Conservation (phyloP, 2,888 invertebrate species). For the Colletes collaris region DNA sequence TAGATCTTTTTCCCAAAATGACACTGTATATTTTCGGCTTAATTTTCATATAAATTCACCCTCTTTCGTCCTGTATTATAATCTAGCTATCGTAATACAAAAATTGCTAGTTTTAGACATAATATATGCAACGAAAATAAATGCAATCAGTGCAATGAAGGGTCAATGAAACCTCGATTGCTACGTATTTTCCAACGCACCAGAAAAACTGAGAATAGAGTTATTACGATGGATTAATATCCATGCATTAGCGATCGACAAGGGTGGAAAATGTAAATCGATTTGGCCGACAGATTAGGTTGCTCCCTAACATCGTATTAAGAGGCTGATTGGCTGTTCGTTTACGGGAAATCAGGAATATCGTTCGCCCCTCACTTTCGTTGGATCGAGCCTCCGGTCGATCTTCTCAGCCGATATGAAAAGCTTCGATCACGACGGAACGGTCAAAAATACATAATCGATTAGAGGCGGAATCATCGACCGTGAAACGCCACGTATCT, state of each 20-base stretch:
- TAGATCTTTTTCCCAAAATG: no score
- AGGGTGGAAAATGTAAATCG: conserved; percentile 33
- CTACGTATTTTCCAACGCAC: no score
- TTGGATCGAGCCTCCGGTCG: conserved; percentile 12
- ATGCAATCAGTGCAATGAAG: no score
- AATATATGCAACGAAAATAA: no score
- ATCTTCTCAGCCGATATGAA: conserved; percentile 57
- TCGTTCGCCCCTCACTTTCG: conserved; percentile 36
- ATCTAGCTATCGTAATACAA: no score
- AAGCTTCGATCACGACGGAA: conserved; percentile 33
- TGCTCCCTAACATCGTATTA: conserved; percentile 39
- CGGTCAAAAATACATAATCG: conserved; percentile 67
- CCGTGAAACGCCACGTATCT: conserved; percentile 65
- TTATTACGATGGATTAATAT: conserved; percentile 15
- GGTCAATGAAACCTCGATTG: no score
- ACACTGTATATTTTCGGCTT: no score
- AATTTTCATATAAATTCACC: no score
- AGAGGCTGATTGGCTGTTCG: conserved; percentile 49
- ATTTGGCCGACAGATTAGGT: conserved; percentile 44
- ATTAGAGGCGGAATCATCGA: conserved; percentile 61
- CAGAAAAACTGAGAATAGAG: no score
- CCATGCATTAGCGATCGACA: conserved; percentile 10
- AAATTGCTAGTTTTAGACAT: no score
- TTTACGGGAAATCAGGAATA: conserved; percentile 55
- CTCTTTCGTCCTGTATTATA: no score